These are phyloP conservation scores for Drosophila vallismaia DNA, from an alignment of 2,888 invertebrate genomes.

Conservation along the genomic window DNA sequence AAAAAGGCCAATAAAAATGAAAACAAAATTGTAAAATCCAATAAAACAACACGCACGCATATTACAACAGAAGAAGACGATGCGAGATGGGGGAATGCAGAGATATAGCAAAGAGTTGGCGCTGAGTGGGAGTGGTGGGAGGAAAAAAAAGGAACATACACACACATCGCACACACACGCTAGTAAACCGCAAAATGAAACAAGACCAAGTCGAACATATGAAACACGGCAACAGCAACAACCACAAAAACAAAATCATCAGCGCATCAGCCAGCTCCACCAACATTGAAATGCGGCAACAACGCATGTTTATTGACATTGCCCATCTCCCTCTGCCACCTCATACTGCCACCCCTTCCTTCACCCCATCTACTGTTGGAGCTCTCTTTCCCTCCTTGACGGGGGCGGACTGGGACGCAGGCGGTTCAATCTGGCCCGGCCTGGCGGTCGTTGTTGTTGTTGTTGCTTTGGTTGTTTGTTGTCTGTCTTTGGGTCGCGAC, in stretches of 20 bases:
- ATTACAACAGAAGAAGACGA: conserved; percentile 36
- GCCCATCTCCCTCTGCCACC: conserved; percentile 61
- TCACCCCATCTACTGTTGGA: neutral
- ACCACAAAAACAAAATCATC: conserved; percentile 39
- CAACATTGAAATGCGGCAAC: conserved; percentile 70
- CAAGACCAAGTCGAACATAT: conserved; percentile 66
- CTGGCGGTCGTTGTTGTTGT: conserved; percentile 35
- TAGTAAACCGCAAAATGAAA: conserved; percentile 71
- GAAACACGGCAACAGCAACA: conserved; percentile 41
- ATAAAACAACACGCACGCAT: conserved; percentile 49
- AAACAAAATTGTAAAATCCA: conserved; percentile 63
- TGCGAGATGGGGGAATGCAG: conserved; percentile 4
- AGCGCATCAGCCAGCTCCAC: conserved; percentile 40
- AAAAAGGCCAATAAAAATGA: conserved; percentile 39
- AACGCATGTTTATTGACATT: conserved; percentile 76
- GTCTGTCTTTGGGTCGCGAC: conserved; percentile 59
- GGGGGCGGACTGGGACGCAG: conserved; percentile 21
- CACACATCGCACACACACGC: conserved; percentile 25
- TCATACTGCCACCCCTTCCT: conserved; percentile 33
- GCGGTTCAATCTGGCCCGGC: conserved; percentile 55
- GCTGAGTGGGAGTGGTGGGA: conserved; percentile 24
- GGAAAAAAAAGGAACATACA: conserved; percentile 20
- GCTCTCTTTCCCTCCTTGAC: conserved; percentile 3
- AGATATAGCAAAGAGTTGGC: conserved; percentile 18
- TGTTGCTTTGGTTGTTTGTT: conserved; percentile 43